phyloP scores from a whole-genome alignment of 2,113 vertebrate species.

The Geothlypis trichas region DNA sequence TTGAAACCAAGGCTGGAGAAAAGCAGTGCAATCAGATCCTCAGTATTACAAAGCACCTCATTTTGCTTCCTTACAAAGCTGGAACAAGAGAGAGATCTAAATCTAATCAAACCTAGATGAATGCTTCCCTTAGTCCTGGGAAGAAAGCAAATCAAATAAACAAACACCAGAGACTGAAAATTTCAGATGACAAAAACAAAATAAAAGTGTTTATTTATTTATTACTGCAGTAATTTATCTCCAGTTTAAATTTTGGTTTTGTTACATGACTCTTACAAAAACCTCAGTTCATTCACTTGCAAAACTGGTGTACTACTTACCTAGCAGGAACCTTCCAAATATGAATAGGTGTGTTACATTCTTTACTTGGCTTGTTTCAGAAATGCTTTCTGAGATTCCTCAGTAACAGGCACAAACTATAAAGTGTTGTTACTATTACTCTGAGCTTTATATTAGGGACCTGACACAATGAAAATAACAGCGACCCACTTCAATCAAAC shows the following conservation, averaged over 20 bases:
- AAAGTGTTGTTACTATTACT: background rate
- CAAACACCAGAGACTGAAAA: background rate
- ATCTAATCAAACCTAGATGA: background rate
- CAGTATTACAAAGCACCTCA: background rate
- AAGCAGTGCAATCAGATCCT: background rate
- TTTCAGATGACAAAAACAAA: background rate
- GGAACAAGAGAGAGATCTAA: background rate
- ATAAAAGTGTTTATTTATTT: background rate
- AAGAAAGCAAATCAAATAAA: background rate
- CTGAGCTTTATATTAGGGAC: background rate
- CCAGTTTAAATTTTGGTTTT: background rate
- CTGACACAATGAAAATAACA: background rate
- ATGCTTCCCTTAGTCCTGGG: background rate
- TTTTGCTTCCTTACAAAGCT: background rate
- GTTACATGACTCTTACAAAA: background rate
- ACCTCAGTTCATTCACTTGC: background rate
- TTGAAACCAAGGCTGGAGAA: background rate
- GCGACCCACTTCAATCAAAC: background rate
- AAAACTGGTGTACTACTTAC: background rate
- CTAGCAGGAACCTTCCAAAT: background rate
- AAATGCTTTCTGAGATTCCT: background rate
- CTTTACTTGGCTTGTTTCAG: background rate
- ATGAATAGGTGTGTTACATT: background rate
- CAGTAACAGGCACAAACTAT: background rate
- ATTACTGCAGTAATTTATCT: background rate